Base-by-base conservation (phyloP, 2,888 invertebrate genomes). In the Sisyra nigra region DNA sequence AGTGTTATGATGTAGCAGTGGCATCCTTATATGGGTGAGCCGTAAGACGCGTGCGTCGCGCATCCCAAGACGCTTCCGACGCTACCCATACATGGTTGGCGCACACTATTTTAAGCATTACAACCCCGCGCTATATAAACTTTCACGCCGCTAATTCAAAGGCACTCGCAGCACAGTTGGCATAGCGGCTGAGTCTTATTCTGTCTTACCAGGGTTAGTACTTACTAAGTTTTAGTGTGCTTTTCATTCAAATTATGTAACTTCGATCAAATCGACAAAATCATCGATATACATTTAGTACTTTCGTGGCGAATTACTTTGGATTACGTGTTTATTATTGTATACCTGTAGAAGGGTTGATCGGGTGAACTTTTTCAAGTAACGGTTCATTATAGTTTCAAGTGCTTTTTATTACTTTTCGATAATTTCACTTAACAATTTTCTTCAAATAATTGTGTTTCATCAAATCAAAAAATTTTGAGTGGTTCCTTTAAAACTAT, bases 61-160 rank as follows among this genome's bases (percentile, higher is more conserved):
- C 17, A 15, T n/a, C 38, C 30, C 37, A 35, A 37, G 37, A 41
- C 41, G 35, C 11, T 34, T 18, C 24, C 15, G n/a, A 30, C 35
- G 24, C 17, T 42, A 42, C 17, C 43, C 43, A 43, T 43, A 43
- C 43, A 43, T 43, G 43, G 43, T 32, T 30, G 43, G 31, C 31
- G 37, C 38, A 33, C 17, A 18, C 38, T 38, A 38, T 43, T 43
- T 38, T 43, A 38, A 38, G 38, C 38, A 38, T 32, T 55, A 54
- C 52, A 50, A 54, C 53, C 53, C 53, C 46, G 47, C 52, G 54
- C 49, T 56, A 55, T 56, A 55, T 50, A 56, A 55, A 45, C 50
- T 41, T 42, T 47, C 42, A 38, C 42, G 39, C 40, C 43, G 47
- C 46, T 45, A 43, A 43, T 42, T 42, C 31, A 36, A 38, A 51